These are phyloP conservation scores for Tineola bisselliella DNA, from an alignment of 2,888 invertebrate genomes.

Conservation along the genomic window DNA sequence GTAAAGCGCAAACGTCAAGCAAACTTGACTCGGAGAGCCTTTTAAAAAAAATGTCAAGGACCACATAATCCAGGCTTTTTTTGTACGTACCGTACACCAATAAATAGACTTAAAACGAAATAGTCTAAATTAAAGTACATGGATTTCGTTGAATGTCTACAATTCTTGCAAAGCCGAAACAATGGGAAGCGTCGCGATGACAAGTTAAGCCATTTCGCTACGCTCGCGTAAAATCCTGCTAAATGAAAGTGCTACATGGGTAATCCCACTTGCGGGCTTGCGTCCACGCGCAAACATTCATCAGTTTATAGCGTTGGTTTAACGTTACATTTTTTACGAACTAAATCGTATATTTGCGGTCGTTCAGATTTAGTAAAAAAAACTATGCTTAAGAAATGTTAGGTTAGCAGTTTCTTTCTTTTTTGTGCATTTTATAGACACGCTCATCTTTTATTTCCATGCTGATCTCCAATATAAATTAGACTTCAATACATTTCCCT, in stretches of 20 bases:
- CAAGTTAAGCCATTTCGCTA: conserved; percentile 11
- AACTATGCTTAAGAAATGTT: neutral
- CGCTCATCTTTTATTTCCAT: too few species aligned
- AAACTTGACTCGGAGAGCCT: too few species aligned
- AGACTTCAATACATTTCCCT: too few species aligned
- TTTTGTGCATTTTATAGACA: too few species aligned
- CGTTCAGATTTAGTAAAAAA: neutral
- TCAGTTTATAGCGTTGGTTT: conserved; percentile 1
- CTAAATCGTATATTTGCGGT: neutral
- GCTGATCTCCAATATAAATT: too few species aligned
- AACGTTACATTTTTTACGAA: neutral
- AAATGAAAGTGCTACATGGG: conserved; percentile 14
- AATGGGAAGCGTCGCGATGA: conserved; percentile 11
- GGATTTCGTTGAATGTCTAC: conserved; percentile 5
- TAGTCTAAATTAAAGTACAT: conserved; percentile 7
- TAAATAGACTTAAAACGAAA: neutral
- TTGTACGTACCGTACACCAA: neutral
- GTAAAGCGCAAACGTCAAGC: too few species aligned
- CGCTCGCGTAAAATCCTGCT: conserved; percentile 12
- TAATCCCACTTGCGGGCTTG: conserved; percentile 12
- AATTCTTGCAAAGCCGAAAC: neutral
- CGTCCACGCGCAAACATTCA: conserved; percentile 5
- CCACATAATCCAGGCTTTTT: neutral
- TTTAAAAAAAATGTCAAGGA: neutral
- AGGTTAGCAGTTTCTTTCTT: too few species aligned